Evolutionary conservation across 2,888 invertebrate species (phyloP).

Genomic region (Saturnia pavonia): DNA sequence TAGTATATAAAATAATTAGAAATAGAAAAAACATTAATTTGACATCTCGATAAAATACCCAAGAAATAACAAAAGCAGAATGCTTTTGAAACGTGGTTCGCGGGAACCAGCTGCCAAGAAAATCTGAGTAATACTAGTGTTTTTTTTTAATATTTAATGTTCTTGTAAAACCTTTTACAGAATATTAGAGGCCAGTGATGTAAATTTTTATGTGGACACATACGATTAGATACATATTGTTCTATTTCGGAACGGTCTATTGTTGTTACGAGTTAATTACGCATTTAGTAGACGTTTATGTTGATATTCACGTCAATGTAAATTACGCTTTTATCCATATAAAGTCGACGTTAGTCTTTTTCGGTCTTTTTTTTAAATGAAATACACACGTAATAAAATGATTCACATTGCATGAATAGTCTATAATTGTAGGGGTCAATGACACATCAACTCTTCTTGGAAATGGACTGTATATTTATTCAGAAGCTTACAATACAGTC

Average conservation of each 20-base stretch:
- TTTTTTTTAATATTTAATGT: not conserved
- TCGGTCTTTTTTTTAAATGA: not conserved
- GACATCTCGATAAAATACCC: not conserved
- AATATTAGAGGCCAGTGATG: not conserved
- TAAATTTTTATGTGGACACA: slow-evolving; percentile 5
- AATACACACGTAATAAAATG: slow-evolving; percentile 4
- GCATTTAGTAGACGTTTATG: not conserved
- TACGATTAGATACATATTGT: slow-evolving; percentile 3
- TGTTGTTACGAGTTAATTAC: slow-evolving; percentile 5
- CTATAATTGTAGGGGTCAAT: no score
- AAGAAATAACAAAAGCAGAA: not conserved
- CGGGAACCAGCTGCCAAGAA: not conserved
- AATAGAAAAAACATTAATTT: not conserved
- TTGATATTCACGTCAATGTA: not conserved
- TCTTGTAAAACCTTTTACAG: slow-evolving; percentile 5
- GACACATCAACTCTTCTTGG: no score
- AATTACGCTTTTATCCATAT: not conserved
- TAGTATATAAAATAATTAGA: not conserved
- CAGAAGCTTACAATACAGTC: no score
- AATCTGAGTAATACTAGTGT: not conserved
- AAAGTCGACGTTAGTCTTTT: slow-evolving; percentile 3
- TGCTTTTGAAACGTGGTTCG: not conserved
- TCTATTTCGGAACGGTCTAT: not conserved
- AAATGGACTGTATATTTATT: no score
- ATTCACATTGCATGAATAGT: not conserved